Conservation (phyloP, 1,140 invertebrate genomes). For the Delia radicum region DNA sequence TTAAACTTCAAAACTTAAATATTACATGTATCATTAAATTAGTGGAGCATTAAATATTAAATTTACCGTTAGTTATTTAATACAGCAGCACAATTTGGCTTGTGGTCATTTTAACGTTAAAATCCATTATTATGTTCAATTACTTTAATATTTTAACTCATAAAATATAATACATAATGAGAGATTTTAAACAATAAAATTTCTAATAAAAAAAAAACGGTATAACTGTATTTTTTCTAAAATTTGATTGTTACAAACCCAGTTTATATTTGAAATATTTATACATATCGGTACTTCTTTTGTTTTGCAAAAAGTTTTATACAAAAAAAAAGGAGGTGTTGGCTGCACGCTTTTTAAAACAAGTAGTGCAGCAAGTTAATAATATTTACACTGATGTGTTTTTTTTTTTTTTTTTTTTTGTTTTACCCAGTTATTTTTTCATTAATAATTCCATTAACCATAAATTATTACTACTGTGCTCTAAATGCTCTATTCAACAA, state of each 20-base stretch:
- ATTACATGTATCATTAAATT: background rate
- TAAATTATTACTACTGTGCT: background rate
- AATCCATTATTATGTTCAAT: background rate
- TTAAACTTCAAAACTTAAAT: background rate
- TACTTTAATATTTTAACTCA: background rate
- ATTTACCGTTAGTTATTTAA: background rate
- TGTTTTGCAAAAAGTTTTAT: background rate
- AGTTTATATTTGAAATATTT: background rate
- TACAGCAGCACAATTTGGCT: background rate
- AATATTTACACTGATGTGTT: background rate
- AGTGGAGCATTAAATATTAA: background rate
- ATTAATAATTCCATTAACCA: background rate
- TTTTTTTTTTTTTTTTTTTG: background rate
- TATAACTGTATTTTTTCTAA: background rate
- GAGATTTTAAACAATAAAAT: too few relatives aligned
- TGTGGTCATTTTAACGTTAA: too few relatives aligned
- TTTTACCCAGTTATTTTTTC: background rate
- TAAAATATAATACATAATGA: background rate
- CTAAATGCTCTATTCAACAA: too few relatives aligned
- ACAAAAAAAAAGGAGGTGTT: background rate
- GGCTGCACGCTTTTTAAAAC: background rate
- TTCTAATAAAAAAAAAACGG: background rate
- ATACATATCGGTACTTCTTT: background rate
- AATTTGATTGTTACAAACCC: background rate
- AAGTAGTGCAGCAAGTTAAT: slow-evolving; percentile 3